A percentile compares a stretch with the other conserved stretches of the same genome.
These are phyloP conservation scores for Drosophila fuyamai DNA, from an alignment of 1,140 invertebrate species.

Conservation along the genomic window DNA sequence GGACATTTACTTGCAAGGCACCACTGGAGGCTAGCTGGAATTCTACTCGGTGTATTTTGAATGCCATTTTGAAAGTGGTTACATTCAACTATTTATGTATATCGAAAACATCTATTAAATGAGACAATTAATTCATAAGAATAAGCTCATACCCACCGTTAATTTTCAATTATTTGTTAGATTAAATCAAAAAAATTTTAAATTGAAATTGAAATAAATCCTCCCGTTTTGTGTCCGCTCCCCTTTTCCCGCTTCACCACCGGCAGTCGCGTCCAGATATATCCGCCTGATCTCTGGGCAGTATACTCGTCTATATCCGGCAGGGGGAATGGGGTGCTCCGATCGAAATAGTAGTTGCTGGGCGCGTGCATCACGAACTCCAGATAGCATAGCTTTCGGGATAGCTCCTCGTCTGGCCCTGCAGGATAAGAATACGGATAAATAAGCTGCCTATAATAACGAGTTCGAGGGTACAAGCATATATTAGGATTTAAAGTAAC, in stretches of 20 bases:
- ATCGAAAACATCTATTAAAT: neutral
- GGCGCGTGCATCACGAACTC: slow-evolving; percentile 97
- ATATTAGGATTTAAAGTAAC: too few relatives aligned
- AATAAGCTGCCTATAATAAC: neutral
- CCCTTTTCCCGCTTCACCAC: slow-evolving; percentile 60
- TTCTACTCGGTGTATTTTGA: too few relatives aligned
- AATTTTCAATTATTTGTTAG: too few relatives aligned
- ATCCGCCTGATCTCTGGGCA: slow-evolving; percentile 86
- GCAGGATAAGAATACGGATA: slow-evolving; percentile 13
- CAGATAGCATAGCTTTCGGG: slow-evolving; percentile 93
- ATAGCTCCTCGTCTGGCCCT: slow-evolving; percentile 96
- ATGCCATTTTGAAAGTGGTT: too few relatives aligned
- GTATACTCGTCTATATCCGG: slow-evolving; percentile 85
- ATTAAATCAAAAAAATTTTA: too few relatives aligned
- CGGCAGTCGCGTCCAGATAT: slow-evolving; percentile 88
- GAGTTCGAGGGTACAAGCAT: neutral
- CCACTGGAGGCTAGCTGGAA: too few relatives aligned
- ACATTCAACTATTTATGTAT: too few relatives aligned
- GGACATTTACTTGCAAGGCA: too few relatives aligned
- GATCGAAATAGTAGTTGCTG: slow-evolving; percentile 94
- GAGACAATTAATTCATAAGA: too few relatives aligned
- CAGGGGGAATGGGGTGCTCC: slow-evolving; percentile 91
- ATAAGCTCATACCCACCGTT: too few relatives aligned
- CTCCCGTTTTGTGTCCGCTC: slow-evolving; percentile 19
- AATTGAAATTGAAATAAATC: too few relatives aligned